Evolutionary conservation across 2,113 vertebrate genomes (phyloP).

Genomic region (Vanacampus margaritifer): DNA sequence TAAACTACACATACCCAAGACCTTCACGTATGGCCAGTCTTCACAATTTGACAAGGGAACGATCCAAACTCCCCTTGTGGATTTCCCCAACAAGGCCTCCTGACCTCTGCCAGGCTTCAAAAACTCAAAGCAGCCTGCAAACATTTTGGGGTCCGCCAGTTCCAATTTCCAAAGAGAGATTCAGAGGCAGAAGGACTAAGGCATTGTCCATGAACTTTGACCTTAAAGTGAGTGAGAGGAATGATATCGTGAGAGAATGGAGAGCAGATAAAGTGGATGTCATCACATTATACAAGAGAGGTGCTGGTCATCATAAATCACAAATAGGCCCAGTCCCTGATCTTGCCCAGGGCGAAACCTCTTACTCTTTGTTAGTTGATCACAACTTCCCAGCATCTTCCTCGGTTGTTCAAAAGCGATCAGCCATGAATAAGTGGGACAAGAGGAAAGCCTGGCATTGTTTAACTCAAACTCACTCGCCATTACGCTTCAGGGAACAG

Average conservation of each 20-base stretch:
- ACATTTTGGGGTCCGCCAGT: constrained; percentile 57
- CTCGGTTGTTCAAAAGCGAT: constrained; percentile 73
- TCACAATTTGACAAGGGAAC: constrained; percentile 10
- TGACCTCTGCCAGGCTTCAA: constrained; percentile 7
- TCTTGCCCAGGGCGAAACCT: constrained; percentile 16
- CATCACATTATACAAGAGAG: constrained; percentile 29
- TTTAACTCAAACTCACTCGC: constrained; percentile 44
- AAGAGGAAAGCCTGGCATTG: constrained; percentile 79
- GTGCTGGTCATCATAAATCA: constrained; percentile 8
- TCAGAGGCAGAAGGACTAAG: constrained; percentile 52
- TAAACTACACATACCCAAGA: constrained; percentile 4
- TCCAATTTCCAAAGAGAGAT: constrained; percentile 73
- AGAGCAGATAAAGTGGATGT: constrained; percentile 43
- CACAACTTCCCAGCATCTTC: constrained; percentile 56
- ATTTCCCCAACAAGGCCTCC: constrained; percentile 34
- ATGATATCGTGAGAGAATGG: constrained; percentile 22
- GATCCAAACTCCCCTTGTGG: constrained; percentile 40
- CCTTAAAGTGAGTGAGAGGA: constrained; percentile 33
- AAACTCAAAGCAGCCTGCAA: constrained; percentile 15
- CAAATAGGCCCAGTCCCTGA: constrained; percentile 23
- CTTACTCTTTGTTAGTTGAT: constrained; percentile 17
- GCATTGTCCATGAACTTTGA: constrained; percentile 66
- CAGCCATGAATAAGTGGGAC: constrained; percentile 70
- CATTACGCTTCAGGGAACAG: too few species aligned
- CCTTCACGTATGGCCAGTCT: constrained; percentile 13